Base-by-base conservation (phyloP, 2,797 vertebrate genomes). In the Manis crassicaudata region DNA sequence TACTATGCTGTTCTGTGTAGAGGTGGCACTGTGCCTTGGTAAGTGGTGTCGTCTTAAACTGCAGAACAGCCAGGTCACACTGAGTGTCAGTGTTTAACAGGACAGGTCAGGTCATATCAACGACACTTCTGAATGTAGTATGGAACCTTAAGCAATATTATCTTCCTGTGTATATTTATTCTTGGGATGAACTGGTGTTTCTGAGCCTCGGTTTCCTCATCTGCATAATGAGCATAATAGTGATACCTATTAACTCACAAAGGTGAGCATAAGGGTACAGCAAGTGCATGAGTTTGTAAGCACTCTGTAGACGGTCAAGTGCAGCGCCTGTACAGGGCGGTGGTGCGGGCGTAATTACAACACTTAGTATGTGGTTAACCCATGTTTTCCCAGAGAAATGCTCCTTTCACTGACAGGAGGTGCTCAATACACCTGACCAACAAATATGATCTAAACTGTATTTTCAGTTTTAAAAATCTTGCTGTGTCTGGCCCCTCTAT, bases 381-480 rank as follows among this genome's bases (percentile, higher is more conserved):
- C 7, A 12, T 9, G 18, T 32, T 81, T 92, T 95, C 58, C 37
- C 9, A 17, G 50, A 84, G 54, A 93, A 92, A 88, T 88, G 18
- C 2, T 72, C 46, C 40, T 46, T 32, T 76, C 23, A 21, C 7
- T 84, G 67, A 88, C 5, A 84, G 72, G n/a, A 90, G 17, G 23
- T 60, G 52, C 17, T 87, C 40, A 87, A 20, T 27, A 77, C n/a
- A 68, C 7, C 40, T 95, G 10, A 43, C 43, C 25, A 86, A 75
- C 21, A 84, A 54, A 94, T 80, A 52, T 37, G 17, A 73, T 29
- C 70, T 83, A 89, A 96, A 75, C 20, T 75, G 1, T 68, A 81
- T 92, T 90, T 96, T 27, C 16, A 50, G 14, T 76, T 86, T 84
- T 54, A 83, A 85, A 89, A 56, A n/a, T 62, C 23, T 56, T 77